Percentiles rank a stretch among this genome's conserved stretches.
Conservation (phyloP, 2,797 vertebrate genomes). For the Florisuga fusca region DNA sequence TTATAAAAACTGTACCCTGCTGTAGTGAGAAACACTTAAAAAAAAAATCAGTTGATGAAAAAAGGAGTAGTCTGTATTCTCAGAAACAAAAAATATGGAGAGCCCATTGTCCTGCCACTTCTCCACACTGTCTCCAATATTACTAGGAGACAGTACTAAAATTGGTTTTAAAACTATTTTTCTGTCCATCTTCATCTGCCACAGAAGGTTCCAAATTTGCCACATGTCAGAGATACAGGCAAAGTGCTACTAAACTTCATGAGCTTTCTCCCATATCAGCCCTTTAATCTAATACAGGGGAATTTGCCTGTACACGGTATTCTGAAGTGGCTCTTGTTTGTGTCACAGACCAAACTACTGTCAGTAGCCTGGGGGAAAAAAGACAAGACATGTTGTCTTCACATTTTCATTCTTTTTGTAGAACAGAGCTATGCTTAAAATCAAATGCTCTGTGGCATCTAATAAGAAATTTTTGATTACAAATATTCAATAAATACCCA, state of each 20-base stretch:
- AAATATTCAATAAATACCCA: conserved; percentile 1
- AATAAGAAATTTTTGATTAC: conserved; percentile 14
- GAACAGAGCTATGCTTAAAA: background rate
- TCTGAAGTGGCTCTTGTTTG: background rate
- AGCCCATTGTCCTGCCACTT: background rate
- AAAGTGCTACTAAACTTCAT: background rate
- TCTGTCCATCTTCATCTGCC: background rate
- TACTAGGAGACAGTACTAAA: background rate
- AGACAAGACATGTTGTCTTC: background rate
- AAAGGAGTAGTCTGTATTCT: background rate
- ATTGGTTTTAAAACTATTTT: background rate
- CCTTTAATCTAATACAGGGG: background rate
- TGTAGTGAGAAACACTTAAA: background rate
- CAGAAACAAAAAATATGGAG: background rate
- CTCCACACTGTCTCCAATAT: background rate
- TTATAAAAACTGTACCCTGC: background rate
- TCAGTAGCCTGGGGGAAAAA: background rate
- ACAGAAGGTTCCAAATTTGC: background rate
- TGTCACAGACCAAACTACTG: background rate
- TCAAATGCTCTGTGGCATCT: background rate
- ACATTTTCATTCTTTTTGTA: background rate
- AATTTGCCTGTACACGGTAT: background rate
- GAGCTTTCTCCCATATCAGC: background rate
- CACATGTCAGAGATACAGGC: background rate
- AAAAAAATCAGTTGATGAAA: background rate